Conservation (phyloP, 2,797 vertebrate genomes). For the Micrastur ruficollis region DNA sequence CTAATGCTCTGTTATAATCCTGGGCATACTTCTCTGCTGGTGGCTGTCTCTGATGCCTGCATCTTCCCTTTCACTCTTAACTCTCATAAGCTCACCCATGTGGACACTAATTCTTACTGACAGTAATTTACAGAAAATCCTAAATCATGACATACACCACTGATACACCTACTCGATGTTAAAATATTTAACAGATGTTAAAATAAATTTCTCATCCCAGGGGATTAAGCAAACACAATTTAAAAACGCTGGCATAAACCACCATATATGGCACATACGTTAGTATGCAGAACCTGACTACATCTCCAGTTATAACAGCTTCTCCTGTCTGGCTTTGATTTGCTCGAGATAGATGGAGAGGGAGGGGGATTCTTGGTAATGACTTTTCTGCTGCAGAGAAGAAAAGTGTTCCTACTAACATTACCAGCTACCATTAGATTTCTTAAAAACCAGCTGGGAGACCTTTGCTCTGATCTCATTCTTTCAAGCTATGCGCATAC, state of each 20-base stretch:
- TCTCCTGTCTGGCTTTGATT: constrained; percentile 59
- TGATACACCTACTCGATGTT: not conserved
- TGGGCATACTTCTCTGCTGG: not conserved
- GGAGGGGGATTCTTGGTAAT: constrained; percentile 20
- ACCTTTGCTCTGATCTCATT: constrained; percentile 63
- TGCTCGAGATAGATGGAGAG: constrained; percentile 22
- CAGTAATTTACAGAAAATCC: constrained; percentile 4
- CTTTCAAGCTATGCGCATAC: constrained; percentile 65
- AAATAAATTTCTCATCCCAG: constrained; percentile 17
- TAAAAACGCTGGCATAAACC: not conserved
- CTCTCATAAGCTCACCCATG: not conserved
- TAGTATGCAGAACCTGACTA: constrained; percentile 17
- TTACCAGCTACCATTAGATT: constrained; percentile 47
- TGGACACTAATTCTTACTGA: not conserved
- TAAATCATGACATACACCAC: not conserved
- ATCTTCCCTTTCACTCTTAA: not conserved
- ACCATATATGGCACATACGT: not conserved
- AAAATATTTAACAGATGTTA: constrained; percentile 16
- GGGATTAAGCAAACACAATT: constrained; percentile 10
- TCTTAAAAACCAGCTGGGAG: constrained; percentile 60
- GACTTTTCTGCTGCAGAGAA: constrained; percentile 9
- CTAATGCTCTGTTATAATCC: not conserved
- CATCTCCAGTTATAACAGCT: constrained; percentile 8
- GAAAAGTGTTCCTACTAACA: constrained; percentile 39
- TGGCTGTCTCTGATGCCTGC: not conserved